Evolutionary conservation across 2,888 invertebrate genomes (phyloP), one percentile per base, ranked within the genome.

Genomic region (Nephrocerus scutellatus): DNA sequence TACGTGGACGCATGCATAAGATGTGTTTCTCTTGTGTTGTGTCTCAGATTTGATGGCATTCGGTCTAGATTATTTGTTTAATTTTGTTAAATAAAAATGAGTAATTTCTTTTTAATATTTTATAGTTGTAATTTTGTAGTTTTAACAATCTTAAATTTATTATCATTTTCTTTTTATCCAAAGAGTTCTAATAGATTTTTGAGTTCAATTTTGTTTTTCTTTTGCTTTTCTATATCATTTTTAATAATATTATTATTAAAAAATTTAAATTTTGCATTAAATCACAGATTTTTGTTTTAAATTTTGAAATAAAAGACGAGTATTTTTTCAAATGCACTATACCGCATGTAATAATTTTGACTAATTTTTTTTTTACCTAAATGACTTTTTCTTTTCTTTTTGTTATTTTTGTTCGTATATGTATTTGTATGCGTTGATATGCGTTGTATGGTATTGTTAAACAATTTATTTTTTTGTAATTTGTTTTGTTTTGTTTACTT

Each of bases 251-350:
- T 57, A 49, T 47, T 47, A 48, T 46, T 36, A 55, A 50, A 55
- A 58, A 56, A 52, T 58, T 60, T 57, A 55, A 60, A 59, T 57
- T 65, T 64, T 62, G 61, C 57, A 59, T 60, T 57, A 59, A 65
- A 65, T 65, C 65, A 65, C 66, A 63, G 64, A 64, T 66, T 66
- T 64, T 53, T 49, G 47, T 52, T 54, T 57, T 54, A 58, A 60
- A 58, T 61, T 57, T 57, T 57, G 57, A 61, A 65, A 62, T 52
- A 54, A 50, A 50, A 51, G 47, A 49, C 44, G 53, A 58, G 61
- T 55, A 57, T 55, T 44, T 44, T 44, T 36, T 41, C 46, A 41
- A 46, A 46, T 39, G 39, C 37, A 41, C 25, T 39, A 8, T 12
- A 30, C 15, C 35, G 22, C 22, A 36, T 15, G 18, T 15, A 36